Conservation (phyloP, 2,797 vertebrate species). For the Lagocephalus sceleratus region DNA sequence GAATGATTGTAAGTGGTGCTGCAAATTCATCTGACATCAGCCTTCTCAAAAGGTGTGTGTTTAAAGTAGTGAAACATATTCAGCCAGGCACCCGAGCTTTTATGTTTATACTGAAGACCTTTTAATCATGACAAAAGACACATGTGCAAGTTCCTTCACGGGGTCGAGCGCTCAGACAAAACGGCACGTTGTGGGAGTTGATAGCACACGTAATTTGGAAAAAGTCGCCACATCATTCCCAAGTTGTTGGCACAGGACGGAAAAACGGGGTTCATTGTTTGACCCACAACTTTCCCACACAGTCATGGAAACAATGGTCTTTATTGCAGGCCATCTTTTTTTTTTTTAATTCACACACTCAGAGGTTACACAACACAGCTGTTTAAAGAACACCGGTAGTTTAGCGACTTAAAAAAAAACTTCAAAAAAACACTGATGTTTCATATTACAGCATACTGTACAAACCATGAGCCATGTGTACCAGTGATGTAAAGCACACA, state of each 20-base stretch:
- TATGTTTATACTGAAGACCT: not conserved
- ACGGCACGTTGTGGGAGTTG: not conserved
- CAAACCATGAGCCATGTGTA: no score
- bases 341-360: no score
- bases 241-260: slow-evolving; percentile 21
- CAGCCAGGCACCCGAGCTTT: not conserved
- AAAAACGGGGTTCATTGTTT: slow-evolving; percentile 33
- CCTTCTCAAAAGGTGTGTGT: slow-evolving; percentile 13
- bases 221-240: slow-evolving; percentile 13
- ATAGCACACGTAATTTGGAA: slow-evolving; percentile 19
- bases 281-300: slow-evolving; percentile 28
- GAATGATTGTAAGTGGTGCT: slow-evolving; percentile 28
- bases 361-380: slow-evolving; percentile 10
- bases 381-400: slow-evolving; percentile 40
- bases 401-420: no score
- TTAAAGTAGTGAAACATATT: slow-evolving; percentile 3
- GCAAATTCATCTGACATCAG: slow-evolving; percentile 20
- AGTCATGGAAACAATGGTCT: slow-evolving; percentile 20
- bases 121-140: not conserved
- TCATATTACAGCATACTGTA: not conserved
- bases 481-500: no score
- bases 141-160: not conserved
- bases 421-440: no score
- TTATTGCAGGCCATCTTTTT: slow-evolving; percentile 1
- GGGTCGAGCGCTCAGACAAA: not conserved